Percentiles rank a stretch among this genome's conserved stretches.
phyloP scores from a whole-genome alignment of 2,888 invertebrate genomes.

The Drosophila greeni region DNA sequence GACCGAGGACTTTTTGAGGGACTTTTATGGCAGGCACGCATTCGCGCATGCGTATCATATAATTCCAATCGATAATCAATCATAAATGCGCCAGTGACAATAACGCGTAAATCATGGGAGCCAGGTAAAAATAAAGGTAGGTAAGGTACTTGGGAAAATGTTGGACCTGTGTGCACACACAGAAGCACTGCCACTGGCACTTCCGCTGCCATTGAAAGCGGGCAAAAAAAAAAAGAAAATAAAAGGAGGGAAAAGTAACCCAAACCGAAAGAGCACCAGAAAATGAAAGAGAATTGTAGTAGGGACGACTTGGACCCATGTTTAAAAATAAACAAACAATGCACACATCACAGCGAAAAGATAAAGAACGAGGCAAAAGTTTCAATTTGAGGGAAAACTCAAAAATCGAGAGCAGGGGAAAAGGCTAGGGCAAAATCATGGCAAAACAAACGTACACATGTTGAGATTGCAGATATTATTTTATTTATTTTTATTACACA shows the following conservation, averaged over 20 bases:
- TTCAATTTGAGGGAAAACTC: conserved; percentile 32
- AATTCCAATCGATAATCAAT: conserved; percentile 72
- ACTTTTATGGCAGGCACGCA: conserved; percentile 61
- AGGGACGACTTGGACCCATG: conserved; percentile 50
- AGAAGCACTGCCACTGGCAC: conserved; percentile 38
- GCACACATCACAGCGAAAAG: conserved; percentile 29
- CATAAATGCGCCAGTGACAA: conserved; percentile 72
- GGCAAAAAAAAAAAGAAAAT: conserved; percentile 25
- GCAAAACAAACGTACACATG: conserved; percentile 60
- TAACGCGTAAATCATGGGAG: conserved; percentile 68
- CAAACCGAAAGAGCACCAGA: conserved; percentile 18
- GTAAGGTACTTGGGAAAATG: conserved; percentile 22
- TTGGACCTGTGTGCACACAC: conserved; percentile 5
- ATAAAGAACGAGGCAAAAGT: conserved; percentile 34
- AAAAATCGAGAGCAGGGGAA: conserved; percentile 30
- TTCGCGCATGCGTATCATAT: conserved; percentile 73
- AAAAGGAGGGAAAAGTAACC: conserved; percentile 1
- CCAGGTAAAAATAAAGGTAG: conserved; percentile 31
- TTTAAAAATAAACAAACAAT: conserved; percentile 70
- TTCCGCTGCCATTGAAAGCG: conserved; percentile 63
- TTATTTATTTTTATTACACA: conserved; percentile 66
- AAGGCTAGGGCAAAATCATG: conserved; percentile 9
- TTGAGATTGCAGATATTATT: conserved; percentile 68
- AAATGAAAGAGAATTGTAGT: conserved; percentile 19
- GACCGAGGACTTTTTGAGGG: conserved; percentile 13